These are phyloP conservation scores for Sceloporus tristichus DNA, from an alignment of 2,113 vertebrate genomes.

Conservation along the genomic window DNA sequence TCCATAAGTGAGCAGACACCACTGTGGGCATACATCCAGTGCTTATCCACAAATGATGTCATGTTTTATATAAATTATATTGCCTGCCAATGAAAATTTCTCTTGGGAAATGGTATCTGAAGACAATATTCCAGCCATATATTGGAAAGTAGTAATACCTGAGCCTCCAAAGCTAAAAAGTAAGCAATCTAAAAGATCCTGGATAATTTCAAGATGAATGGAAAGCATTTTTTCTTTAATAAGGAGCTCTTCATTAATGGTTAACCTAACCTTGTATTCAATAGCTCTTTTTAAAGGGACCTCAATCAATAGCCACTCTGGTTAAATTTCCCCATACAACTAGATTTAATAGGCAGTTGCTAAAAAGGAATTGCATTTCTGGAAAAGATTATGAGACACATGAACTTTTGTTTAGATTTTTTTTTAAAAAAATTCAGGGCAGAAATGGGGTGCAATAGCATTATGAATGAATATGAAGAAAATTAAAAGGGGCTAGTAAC, in stretches of 20 bases:
- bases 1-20: constrained; percentile 43
- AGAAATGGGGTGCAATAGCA: not conserved
- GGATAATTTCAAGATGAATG: constrained; percentile 44
- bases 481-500: no score
- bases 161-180: constrained; percentile 49
- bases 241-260: constrained; percentile 9
- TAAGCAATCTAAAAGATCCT: constrained; percentile 30
- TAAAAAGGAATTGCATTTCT: not conserved
- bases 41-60: constrained; percentile 57
- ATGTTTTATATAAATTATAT: constrained; percentile 49
- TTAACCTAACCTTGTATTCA: not conserved
- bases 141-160: constrained; percentile 22
- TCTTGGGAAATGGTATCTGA: constrained; percentile 27
- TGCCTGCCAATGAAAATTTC: constrained; percentile 48
- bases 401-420: not conserved
- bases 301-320: not conserved
- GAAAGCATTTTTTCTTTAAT: not conserved
- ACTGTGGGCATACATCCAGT: constrained; percentile 37
- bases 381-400: not conserved
- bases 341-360: constrained; percentile 25
- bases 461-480: not conserved
- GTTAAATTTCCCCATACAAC: constrained; percentile 25
- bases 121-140: constrained; percentile 24
- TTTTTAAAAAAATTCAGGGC: not conserved
- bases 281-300: not conserved